These are phyloP conservation scores for Pharmacophagus antenor DNA, from an alignment of 2,888 invertebrate genomes.

Conservation along the genomic window DNA sequence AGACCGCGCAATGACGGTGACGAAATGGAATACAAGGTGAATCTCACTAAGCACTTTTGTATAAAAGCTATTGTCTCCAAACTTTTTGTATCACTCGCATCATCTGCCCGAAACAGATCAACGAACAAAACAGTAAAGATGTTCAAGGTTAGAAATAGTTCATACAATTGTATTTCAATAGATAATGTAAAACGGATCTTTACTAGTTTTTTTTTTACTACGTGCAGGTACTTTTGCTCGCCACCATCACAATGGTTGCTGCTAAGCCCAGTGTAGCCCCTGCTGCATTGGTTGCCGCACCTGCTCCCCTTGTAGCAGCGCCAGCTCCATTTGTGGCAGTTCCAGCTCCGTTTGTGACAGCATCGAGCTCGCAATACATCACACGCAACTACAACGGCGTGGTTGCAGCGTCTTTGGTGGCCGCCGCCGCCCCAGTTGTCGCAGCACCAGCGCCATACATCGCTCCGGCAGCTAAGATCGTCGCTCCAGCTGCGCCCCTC, in stretches of 20 bases:
- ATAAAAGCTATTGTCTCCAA: constrained; percentile 73
- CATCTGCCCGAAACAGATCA: constrained; percentile 56
- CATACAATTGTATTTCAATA: constrained; percentile 8
- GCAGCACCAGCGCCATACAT: constrained; percentile 50
- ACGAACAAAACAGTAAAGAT: constrained; percentile 53
- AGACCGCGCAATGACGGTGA: constrained; percentile 56
- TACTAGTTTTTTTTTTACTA: constrained; percentile 3
- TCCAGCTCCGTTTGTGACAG: constrained; percentile 82
- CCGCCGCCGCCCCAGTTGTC: constrained; percentile 55
- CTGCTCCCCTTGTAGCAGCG: constrained; percentile 49
- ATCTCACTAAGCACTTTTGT: constrained; percentile 60
- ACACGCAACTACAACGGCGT: constrained; percentile 81
- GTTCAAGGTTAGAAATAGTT: constrained; percentile 45
- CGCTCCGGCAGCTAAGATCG: constrained; percentile 42
- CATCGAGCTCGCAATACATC: constrained; percentile 83
- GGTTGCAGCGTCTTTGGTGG: constrained; percentile 65
- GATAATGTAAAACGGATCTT: not conserved
- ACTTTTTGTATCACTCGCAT: constrained; percentile 60
- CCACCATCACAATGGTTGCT: constrained; percentile 54
- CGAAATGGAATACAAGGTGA: constrained; percentile 75
- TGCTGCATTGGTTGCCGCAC: constrained; percentile 55
- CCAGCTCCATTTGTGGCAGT: constrained; percentile 57
- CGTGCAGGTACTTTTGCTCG: constrained; percentile 63
- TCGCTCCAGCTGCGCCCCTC: constrained; percentile 40
- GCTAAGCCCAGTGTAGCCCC: constrained; percentile 65